Conservation (phyloP, 2,113 vertebrate species). For the Hippocampus abdominalis region DNA sequence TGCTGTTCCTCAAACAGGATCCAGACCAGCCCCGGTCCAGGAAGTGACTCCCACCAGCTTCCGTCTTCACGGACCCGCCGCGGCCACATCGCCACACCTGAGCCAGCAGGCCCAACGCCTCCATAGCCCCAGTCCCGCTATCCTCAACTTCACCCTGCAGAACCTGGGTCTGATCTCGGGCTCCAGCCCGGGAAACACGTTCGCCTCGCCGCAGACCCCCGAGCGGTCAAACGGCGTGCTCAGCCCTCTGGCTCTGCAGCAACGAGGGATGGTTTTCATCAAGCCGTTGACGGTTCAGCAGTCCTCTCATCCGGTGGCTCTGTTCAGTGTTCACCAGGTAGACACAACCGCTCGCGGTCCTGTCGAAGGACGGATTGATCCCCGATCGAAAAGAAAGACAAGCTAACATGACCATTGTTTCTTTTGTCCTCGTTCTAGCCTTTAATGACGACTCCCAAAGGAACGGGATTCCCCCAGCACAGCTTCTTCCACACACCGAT, state of each 20-base stretch:
- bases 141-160: slow-evolving; percentile 90
- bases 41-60: slow-evolving; percentile 81
- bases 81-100: slow-evolving; percentile 64
- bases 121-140: slow-evolving; percentile 78
- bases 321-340: slow-evolving; percentile 73
- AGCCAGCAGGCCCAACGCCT: slow-evolving; percentile 57
- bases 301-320: slow-evolving; percentile 58
- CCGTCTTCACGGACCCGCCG: slow-evolving; percentile 50
- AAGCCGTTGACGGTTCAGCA: slow-evolving; percentile 49
- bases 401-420: not conserved
- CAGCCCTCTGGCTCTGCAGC: slow-evolving; percentile 57
- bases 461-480: slow-evolving; percentile 71
- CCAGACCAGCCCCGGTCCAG: slow-evolving; percentile 71
- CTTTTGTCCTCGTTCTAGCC: slow-evolving; percentile 55
- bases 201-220: slow-evolving; percentile 37
- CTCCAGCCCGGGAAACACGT: slow-evolving; percentile 38
- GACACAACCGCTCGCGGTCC: not conserved
- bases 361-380: too few relatives aligned
- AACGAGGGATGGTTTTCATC: slow-evolving; percentile 73
- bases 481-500: slow-evolving; percentile 85
- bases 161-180: slow-evolving; percentile 83
- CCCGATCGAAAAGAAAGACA: not conserved
- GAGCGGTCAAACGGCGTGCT: slow-evolving; percentile 53
- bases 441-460: slow-evolving; percentile 77
- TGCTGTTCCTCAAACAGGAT: slow-evolving; percentile 66